Base-by-base conservation (phyloP, 1,140 invertebrate species). In the Colletes latitarsis region DNA sequence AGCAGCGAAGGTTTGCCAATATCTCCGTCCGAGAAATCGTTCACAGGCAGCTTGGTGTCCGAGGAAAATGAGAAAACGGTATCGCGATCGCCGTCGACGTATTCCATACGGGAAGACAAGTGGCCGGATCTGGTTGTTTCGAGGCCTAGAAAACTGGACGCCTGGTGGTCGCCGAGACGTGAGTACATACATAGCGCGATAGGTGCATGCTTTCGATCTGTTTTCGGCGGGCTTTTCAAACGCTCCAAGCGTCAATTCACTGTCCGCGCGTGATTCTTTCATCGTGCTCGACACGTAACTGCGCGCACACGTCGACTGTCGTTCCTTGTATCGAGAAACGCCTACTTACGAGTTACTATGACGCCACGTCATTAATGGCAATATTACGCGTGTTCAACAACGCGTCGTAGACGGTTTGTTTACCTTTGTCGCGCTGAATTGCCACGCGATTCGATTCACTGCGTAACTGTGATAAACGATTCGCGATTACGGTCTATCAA, bases 81-180 rank as follows among this genome's bases (percentile, higher is more conserved):
- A 49, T 94, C 94, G 15, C 92, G 94, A 78, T 94, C 94, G 57
- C 93, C 94, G 19, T 94, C 94, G 41, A 88, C 90, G 76, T 94
- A 94, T 69, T 95, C 94, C 4, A 91, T 94, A 43, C 90, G 91
- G 74, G 94, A 95, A 69, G 94, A 94, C 78, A 93, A 93, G 76
- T 95, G 94, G 94, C 93, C 94, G 6, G 91, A 93, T 81, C 85
- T 95, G 52, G 89, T 95, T 30, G 92, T 94, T 12, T 94, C 94
- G 6, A 90, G 92, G 82, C 92, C 94, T 14, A 90, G 91, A 80
- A 92, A 92, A 85, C 84, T 93, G 86, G 92, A 94, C 82, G 88
- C 84, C 17, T 93, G 93, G 93, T 93, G 93, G 92, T 86, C 79
- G 74, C 92, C 92, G 55, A 91, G 92, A 90, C 93, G 93, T 93